phyloP scores from a whole-genome alignment of 1,140 invertebrate genomes.

The Trichonephila clavata region DNA sequence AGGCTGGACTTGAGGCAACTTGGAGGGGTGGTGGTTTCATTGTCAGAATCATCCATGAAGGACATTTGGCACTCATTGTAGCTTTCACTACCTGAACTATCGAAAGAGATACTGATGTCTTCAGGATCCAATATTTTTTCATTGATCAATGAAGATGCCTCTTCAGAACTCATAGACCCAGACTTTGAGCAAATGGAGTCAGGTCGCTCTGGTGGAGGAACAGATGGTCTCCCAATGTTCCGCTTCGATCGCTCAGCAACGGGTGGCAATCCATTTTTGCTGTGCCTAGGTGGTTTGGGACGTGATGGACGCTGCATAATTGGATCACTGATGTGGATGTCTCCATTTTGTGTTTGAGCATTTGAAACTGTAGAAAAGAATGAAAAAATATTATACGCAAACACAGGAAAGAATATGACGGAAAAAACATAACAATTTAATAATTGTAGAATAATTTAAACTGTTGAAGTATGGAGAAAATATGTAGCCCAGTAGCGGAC shows the following conservation, averaged over 20 bases:
- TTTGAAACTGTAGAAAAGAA: neutral
- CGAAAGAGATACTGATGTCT: slow-evolving; percentile 65
- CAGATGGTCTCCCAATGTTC: slow-evolving; percentile 22
- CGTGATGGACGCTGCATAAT: neutral
- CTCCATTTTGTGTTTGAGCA: neutral
- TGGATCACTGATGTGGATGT: neutral
- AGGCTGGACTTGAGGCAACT: neutral
- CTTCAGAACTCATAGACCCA: slow-evolving; percentile 39
- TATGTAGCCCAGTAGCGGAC: no score
- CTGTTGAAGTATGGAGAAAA: no score
- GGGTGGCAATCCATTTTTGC: slow-evolving; percentile 16
- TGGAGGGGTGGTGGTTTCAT: neutral
- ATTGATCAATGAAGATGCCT: neutral
- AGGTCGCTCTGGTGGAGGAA: slow-evolving; percentile 65
- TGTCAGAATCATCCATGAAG: slow-evolving; percentile 61
- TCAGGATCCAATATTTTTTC: slow-evolving; percentile 11
- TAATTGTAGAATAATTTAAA: no score
- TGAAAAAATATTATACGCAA: neutral
- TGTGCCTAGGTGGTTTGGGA: slow-evolving; percentile 47
- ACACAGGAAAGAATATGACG: neutral
- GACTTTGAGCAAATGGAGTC: slow-evolving; percentile 16
- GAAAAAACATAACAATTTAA: no score
- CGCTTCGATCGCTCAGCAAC: slow-evolving; percentile 26
- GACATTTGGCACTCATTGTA: slow-evolving; percentile 66
- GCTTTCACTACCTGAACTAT: slow-evolving; percentile 57